Evolutionary conservation across 2,113 vertebrate genomes (phyloP).

Genomic region (Pipa parva): DNA sequence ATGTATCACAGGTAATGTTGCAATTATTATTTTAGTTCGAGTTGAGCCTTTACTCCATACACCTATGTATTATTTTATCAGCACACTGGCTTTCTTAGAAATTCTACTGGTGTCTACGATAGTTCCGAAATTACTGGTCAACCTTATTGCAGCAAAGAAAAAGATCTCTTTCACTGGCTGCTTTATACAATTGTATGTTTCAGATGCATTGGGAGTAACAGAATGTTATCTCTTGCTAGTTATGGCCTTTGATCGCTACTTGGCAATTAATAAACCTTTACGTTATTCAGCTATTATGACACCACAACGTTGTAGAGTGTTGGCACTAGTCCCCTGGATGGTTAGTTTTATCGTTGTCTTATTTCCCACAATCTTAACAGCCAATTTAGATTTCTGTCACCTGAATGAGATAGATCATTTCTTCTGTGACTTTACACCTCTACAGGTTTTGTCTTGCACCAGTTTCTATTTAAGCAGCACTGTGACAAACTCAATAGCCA

Average conservation of each 20-base stretch:
- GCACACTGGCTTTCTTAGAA: slow-evolving; percentile 43
- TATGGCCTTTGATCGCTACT: not conserved
- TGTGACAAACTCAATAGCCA: too few species aligned
- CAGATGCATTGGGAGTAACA: not conserved
- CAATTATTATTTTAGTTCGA: not conserved
- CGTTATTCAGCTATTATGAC: not conserved
- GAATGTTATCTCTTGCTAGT: not conserved
- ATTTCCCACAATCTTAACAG: too few species aligned
- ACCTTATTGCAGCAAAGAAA: slow-evolving; percentile 33
- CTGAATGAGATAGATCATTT: not conserved
- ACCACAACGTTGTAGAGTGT: too few species aligned
- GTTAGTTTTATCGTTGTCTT: too few species aligned
- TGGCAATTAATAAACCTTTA: not conserved
- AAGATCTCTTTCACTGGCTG: slow-evolving; percentile 41
- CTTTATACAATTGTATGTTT: not conserved
- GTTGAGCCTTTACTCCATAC: not conserved
- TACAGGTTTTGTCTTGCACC: too few species aligned
- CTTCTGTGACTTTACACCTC: too few species aligned
- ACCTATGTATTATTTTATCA: slow-evolving; percentile 27
- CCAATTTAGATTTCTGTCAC: too few species aligned
- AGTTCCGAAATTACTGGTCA: slow-evolving; percentile 45
- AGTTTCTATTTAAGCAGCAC: too few species aligned
- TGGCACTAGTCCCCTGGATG: too few species aligned
- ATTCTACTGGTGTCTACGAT: slow-evolving; percentile 35
- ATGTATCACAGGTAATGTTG: slow-evolving; percentile 1